Evolutionary conservation across 2,113 vertebrate species (phyloP).

Genomic region (Psilopsiagon aymara): DNA sequence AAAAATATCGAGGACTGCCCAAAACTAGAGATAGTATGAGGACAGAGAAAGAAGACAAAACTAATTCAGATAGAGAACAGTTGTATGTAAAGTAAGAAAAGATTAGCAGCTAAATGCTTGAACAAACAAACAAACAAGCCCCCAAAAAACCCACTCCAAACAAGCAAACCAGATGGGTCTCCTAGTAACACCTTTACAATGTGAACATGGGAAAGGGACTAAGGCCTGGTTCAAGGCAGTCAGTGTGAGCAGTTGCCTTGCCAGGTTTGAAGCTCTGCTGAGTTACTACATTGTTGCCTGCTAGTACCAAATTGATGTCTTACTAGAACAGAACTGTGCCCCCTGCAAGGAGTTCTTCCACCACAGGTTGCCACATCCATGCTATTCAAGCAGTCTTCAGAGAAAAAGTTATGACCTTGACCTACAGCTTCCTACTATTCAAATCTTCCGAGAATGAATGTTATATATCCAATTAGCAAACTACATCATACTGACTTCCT

Average conservation of each 20-base stretch:
- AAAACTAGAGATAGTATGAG: slow-evolving; percentile 77
- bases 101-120: neutral
- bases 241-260: neutral
- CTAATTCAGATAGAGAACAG: neutral
- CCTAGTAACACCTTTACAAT: neutral
- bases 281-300: neutral
- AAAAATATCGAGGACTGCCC: slow-evolving; percentile 94
- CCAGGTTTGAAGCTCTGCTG: neutral
- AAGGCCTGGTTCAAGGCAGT: neutral
- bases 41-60: neutral
- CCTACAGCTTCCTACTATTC: neutral
- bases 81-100: neutral
- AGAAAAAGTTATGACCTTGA: neutral
- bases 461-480: neutral
- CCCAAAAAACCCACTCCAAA: neutral
- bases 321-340: neutral
- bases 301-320: neutral
- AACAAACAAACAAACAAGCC: neutral
- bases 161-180: neutral
- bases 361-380: neutral
- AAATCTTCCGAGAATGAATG: neutral
- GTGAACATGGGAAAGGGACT: neutral
- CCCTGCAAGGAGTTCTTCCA: neutral
- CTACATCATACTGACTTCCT: neutral
- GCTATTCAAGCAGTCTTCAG: neutral